Evolutionary conservation across 2,797 vertebrate species (phyloP), one percentile per base, ranked within the genome.

Genomic region (Epinephelus malabaricus): DNA sequence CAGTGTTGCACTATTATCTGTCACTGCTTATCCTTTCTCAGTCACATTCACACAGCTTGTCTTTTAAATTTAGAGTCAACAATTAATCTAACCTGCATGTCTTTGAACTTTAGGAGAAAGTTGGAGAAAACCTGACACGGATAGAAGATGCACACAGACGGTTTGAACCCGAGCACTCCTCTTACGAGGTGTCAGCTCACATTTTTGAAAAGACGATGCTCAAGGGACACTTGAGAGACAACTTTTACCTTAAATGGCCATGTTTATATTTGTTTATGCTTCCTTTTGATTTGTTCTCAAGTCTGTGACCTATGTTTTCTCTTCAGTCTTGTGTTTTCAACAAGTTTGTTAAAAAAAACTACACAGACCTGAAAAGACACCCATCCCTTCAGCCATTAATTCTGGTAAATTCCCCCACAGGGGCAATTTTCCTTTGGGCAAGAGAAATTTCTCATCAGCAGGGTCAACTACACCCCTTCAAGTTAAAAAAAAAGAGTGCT

Each of bases 361-460:
- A n/a, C 46, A 6, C 53, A 3, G 23, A 64, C 23, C 60, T 78
- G 8, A 51, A 68, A 87, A 63, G 19, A 25, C 64, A 59, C 15
- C 43, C 49, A 50, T 67, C 63, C 66, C 49, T n/a, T 59, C 5
- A 54, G 12, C 14, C 54, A 74, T 79, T 79, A 49, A 65, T 81
- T 65, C 27, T 50, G 23, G 0, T 70, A 34, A 85, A 54, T 49
- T 67, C 60, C 51, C 63, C 65, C 62, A 50, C 40, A 38, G 62
- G 40, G 17, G n/a, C 4, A 3, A 38, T 54, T 73, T 60, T 51
- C 43, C n/a, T 21, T 19, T 12, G 13, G 17, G 15, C n/a, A 59
- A 21, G 3, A n/a, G 7, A 46, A 2, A 47, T 34, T 64, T 79
- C 53, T 76, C 76, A 79, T 78, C 47, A 30, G 19, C 30, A 2